Conservation (phyloP, 2,888 invertebrate species). For the Bellardia bayeri region DNA sequence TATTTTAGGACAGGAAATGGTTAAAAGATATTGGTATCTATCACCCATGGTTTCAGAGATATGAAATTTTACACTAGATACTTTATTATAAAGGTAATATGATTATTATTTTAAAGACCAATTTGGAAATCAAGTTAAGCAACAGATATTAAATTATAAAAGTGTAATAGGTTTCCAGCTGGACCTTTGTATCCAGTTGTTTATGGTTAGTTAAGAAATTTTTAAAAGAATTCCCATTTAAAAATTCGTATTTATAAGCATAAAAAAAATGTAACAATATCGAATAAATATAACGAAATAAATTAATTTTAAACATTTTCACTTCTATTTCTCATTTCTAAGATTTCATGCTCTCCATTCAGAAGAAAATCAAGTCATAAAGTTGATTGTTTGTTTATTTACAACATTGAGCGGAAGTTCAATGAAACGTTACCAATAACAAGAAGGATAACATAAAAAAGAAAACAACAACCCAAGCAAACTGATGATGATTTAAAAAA, state of each 20-base stretch:
- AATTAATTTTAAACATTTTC: constrained; percentile 2
- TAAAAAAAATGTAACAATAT: not conserved
- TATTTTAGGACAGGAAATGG: too few species aligned
- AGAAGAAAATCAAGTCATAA: constrained; percentile 68
- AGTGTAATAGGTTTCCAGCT: too few species aligned
- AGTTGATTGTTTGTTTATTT: constrained; percentile 69
- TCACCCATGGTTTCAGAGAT: too few species aligned
- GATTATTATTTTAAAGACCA: too few species aligned
- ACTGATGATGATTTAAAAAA: constrained; percentile 34
- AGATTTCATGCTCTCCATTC: constrained; percentile 37
- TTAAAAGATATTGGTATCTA: too few species aligned
- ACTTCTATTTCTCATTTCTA: constrained; percentile 15
- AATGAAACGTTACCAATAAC: constrained; percentile 64
- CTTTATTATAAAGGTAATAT: too few species aligned
- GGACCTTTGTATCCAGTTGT: too few species aligned
- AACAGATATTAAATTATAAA: too few species aligned
- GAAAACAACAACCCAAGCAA: constrained; percentile 29
- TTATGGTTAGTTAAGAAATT: too few species aligned
- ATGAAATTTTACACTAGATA: too few species aligned
- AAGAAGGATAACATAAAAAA: constrained; percentile 4
- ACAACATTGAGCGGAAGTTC: constrained; percentile 67
- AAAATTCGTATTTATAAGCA: not conserved
- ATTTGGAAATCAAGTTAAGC: too few species aligned
- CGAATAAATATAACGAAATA: not conserved
- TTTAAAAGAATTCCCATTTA: constrained; percentile 4